Percentiles rank a stretch among this genome's conserved stretches.
Evolutionary conservation across 2,113 vertebrate species (phyloP).

Genomic region (Centropus bengalensis): DNA sequence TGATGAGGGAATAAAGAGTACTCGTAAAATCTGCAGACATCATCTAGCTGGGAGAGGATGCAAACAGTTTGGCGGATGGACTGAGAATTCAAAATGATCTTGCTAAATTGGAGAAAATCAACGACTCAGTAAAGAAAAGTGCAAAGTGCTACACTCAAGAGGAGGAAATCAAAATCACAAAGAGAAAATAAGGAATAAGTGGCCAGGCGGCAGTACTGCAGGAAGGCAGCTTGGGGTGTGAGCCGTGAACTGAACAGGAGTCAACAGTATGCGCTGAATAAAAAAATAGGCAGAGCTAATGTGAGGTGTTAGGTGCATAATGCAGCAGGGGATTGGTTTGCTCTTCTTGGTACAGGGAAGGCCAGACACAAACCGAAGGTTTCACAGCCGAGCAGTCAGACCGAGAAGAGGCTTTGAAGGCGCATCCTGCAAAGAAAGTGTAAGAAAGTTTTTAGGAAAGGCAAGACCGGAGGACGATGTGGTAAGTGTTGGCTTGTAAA

Average conservation of each 20-base stretch:
- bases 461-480: neutral
- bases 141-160: slow-evolving; percentile 52
- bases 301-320: neutral
- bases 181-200: slow-evolving; percentile 50
- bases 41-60: slow-evolving; percentile 67
- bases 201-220: neutral
- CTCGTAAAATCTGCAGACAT: slow-evolving; percentile 69
- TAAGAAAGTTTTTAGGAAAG: neutral
- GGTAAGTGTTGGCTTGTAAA: neutral
- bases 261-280: neutral
- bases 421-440: neutral
- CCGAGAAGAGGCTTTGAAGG: neutral
- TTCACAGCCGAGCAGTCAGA: neutral
- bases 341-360: neutral
- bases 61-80: slow-evolving; percentile 65
- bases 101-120: slow-evolving; percentile 66
- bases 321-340: neutral
- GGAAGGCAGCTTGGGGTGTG: neutral
- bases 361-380: neutral
- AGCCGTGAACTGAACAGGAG: neutral
- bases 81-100: slow-evolving; percentile 65
- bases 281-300: neutral
- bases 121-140: slow-evolving; percentile 55
- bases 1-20: slow-evolving; percentile 67
- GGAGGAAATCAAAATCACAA: slow-evolving; percentile 61